Base-by-base conservation (phyloP, 1,140 invertebrate species). In the Drosophila sechellia region DNA sequence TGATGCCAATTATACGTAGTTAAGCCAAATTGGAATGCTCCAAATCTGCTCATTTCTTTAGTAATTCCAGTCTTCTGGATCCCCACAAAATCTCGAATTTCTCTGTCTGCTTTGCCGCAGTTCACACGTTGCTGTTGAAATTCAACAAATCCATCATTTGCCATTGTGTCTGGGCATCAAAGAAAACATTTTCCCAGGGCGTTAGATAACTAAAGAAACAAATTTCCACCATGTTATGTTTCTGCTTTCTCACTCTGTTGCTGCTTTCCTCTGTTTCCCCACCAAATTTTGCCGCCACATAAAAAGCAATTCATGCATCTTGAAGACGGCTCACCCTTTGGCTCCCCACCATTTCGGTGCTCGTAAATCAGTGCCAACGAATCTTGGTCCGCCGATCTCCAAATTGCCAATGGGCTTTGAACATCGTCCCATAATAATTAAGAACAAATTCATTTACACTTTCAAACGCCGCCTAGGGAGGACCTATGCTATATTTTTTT, bases 381-480 rank as follows among this genome's bases (percentile, higher is more conserved):
- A 71, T 78, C 70, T 81, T 74, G 68, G 77, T 63, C 37, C 37
- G 49, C 34, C 52, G 50, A 56, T 49, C 52, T 50, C 35, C 50
- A 57, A 83, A 80, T 81, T 81, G 81, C 78, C 77, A 86, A 81
- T 45, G 58, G 66, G 61, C 64, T 37, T 39, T 37, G 52, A 58
- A 59, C 69, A 56, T 17, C 37, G 58, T 76, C 53, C 58, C 77
- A 78, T 80, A 70, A 89, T 89, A 89, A 89, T 89, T 89, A 89
- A 89, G 84, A 89, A 89, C 84, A 89, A 89, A 89, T 89, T 89
- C 84, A 89, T 89, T 89, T 90, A 89, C 84, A 89, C 84, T 84
- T 89, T 89, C 65, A 77, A 77, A 84, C 53, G 72, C 25, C 46
- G 68, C 37, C 48, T 5, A 69, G 37, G 48, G 56, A 37, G n/a